Percentiles rank a stretch among this genome's conserved stretches.
Evolutionary conservation across 1,140 invertebrate species (phyloP).

Genomic region (Stenopsyche tienmushanensis): DNA sequence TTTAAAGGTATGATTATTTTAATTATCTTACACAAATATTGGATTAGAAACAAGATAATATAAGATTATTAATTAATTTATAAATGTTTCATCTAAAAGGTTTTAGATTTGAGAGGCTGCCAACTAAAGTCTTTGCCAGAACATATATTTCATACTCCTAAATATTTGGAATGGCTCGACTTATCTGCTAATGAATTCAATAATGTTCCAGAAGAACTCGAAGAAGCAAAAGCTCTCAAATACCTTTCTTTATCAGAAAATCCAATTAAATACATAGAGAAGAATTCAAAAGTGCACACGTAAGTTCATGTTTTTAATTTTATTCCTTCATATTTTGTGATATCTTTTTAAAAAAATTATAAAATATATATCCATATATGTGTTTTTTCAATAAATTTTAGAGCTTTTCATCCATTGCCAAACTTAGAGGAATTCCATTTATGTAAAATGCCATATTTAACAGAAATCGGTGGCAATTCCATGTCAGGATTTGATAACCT

Average conservation of each 20-base stretch:
- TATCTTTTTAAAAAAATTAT: conserved; percentile 3
- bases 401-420: conserved; percentile 61
- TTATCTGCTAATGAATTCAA: conserved; percentile 68
- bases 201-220: conserved; percentile 61
- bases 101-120: conserved; percentile 68
- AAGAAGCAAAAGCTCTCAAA: conserved; percentile 59
- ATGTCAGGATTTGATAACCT: conserved; percentile 57
- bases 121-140: conserved; percentile 61
- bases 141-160: conserved; percentile 65
- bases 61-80: conserved; percentile 27
- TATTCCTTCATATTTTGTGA: neutral
- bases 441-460: conserved; percentile 62
- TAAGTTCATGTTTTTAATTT: conserved; percentile 42
- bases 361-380: conserved; percentile 11
- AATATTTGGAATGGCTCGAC: conserved; percentile 63
- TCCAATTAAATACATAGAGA: conserved; percentile 56
- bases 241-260: conserved; percentile 68
- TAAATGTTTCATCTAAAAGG: too few relatives aligned
- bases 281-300: conserved; percentile 46
- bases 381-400: conserved; percentile 48
- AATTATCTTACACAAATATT: neutral
- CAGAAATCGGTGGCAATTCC: conserved; percentile 54
- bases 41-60: too few relatives aligned
- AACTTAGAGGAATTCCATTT: conserved; percentile 64
- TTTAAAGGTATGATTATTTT: conserved; percentile 59